A percentile compares a stretch with the other conserved stretches of the same genome.
Conservation (phyloP, 2,113 vertebrate genomes). For the Pyxicephalus adspersus region DNA sequence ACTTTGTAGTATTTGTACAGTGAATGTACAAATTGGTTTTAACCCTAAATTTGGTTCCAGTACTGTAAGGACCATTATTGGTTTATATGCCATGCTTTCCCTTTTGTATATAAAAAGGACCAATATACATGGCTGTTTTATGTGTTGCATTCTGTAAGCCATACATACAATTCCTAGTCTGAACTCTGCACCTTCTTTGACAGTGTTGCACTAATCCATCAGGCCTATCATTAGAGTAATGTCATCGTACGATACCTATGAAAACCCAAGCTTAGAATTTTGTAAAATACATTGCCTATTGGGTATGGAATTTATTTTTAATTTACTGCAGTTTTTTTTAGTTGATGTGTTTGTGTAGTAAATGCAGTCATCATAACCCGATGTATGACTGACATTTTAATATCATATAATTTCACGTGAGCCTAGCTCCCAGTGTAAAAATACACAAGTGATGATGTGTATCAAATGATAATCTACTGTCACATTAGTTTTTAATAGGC, state of each 20-base stretch:
- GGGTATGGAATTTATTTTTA: too few species aligned
- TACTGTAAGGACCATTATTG: conserved; percentile 1
- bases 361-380: not conserved
- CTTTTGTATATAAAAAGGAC: conserved; percentile 1
- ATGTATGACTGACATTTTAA: not conserved
- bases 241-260: not conserved
- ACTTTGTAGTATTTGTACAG: conserved; percentile 12
- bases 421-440: not conserved
- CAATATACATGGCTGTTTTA: conserved; percentile 7
- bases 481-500: not conserved
- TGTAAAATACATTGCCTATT: too few species aligned
- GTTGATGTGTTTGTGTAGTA: not conserved
- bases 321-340: not conserved
- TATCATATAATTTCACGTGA: not conserved
- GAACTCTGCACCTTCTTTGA: conserved; percentile 29
- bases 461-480: not conserved
- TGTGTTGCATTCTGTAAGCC: not conserved
- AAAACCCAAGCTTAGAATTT: too few species aligned
- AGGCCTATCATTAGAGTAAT: not conserved
- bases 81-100: not conserved
- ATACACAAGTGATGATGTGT: not conserved
- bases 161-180: not conserved
- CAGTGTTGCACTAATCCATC: conserved; percentile 19
- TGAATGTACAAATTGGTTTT: conserved; percentile 17
- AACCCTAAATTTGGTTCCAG: not conserved